Percentiles rank a stretch among this genome's conserved stretches.
Conservation (phyloP, 1,140 invertebrate genomes). For the Rhopalosiphum padi region DNA sequence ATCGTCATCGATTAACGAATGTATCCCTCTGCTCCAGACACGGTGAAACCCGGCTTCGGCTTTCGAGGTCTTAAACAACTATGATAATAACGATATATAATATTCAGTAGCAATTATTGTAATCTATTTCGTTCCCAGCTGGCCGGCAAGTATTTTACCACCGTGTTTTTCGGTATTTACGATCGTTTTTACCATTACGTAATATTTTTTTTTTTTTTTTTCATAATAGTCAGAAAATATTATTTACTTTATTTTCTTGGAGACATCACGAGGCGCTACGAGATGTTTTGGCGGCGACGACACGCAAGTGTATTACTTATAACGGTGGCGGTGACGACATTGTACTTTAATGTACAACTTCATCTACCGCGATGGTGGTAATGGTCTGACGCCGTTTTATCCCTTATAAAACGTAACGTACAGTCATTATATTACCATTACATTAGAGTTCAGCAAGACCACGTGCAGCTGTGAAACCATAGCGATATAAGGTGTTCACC, state of each 20-base stretch:
- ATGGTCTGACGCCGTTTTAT: background rate
- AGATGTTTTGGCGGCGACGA: background rate
- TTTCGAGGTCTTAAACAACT: too few relatives aligned
- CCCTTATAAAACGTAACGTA: background rate
- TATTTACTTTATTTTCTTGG: too few relatives aligned
- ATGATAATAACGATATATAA: too few relatives aligned
- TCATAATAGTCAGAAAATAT: too few relatives aligned
- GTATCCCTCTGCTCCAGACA: too few relatives aligned
- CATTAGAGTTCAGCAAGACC: background rate
- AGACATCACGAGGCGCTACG: background rate
- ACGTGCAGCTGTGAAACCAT: background rate
- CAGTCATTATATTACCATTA: constrained; percentile 14
- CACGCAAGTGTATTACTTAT: background rate
- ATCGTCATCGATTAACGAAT: too few relatives aligned
- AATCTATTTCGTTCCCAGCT: background rate
- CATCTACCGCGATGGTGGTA: background rate
- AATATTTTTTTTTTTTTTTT: background rate
- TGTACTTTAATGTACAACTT: constrained; percentile 12
- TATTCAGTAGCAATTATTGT: background rate
- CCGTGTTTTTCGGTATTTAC: background rate
- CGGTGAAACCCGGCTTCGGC: too few relatives aligned
- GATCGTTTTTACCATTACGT: background rate
- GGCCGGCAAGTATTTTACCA: background rate
- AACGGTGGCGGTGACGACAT: background rate
- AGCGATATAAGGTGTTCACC: background rate